Evolutionary conservation across 2,888 invertebrate species (phyloP).

Genomic region (Cheilosia urbana): DNA sequence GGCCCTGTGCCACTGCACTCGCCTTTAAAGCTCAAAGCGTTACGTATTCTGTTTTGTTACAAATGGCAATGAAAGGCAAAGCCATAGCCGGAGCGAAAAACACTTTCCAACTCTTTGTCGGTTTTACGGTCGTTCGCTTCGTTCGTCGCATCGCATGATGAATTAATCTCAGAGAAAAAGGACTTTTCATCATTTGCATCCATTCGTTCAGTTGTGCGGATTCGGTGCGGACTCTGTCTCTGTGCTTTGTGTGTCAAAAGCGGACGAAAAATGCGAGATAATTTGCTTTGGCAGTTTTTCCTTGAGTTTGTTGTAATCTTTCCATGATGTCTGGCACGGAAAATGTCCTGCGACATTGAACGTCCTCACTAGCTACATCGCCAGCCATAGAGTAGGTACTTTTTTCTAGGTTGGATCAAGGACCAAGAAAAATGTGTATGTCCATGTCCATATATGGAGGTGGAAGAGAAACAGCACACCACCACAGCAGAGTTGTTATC

Average conservation of each 20-base stretch:
- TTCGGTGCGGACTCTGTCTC: slow-evolving; percentile 21
- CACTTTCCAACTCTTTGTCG: slow-evolving; percentile 19
- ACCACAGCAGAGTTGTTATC: slow-evolving; percentile 66
- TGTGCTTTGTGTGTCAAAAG: slow-evolving; percentile 27
- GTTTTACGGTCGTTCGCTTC: slow-evolving; percentile 4
- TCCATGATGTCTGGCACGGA: slow-evolving; percentile 45
- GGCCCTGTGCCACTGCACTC: slow-evolving; percentile 12
- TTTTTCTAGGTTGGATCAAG: slow-evolving; percentile 15
- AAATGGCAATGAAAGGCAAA: slow-evolving; percentile 27
- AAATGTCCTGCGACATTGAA: slow-evolving; percentile 64
- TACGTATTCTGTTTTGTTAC: slow-evolving; percentile 55
- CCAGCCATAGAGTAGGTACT: slow-evolving; percentile 36
- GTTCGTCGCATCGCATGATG: slow-evolving; percentile 35
- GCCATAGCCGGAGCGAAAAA: background rate
- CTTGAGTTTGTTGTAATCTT: slow-evolving; percentile 62
- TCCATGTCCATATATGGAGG: slow-evolving; percentile 19
- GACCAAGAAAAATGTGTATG: slow-evolving; percentile 11
- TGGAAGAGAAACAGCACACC: background rate
- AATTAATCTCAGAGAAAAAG: slow-evolving; percentile 63
- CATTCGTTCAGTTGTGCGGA: slow-evolving; percentile 10
- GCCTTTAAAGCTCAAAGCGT: slow-evolving; percentile 40
- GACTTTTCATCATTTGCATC: slow-evolving; percentile 51
- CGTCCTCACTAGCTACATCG: background rate
- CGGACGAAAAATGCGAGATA: slow-evolving; percentile 60
- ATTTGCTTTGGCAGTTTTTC: slow-evolving; percentile 61